Evolutionary conservation across 2,888 invertebrate species (phyloP), one percentile per base, ranked within the genome.

Genomic region (Microplitis manilae): DNA sequence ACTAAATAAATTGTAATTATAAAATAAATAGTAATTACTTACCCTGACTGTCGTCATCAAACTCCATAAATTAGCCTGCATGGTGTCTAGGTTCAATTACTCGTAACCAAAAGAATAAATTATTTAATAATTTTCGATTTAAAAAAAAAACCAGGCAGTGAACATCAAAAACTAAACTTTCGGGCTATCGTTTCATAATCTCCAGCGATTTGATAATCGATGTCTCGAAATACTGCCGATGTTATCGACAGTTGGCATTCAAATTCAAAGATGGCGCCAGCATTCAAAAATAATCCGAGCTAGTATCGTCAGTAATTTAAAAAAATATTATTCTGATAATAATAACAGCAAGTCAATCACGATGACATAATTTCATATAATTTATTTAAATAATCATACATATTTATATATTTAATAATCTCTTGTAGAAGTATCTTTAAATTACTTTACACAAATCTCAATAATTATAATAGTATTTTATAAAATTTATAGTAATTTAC

Each of bases 31-130:
- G 39, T 68, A n/a, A 39, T 73, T 60, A 84, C 88, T 89, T 87
- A 92, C 92, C 90, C 89, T 90, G 79, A 90, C 81, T 72, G 91
- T 87, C 73, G 90, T 86, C 81, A 91, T 86, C 69, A 90, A 84
- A 83, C 88, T 91, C 89, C 90, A 90, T 80, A 92, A 79, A 79
- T 90, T 90, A 61, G 90, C 90, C 86, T 92, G 92, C 92, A 92
- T 92, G 8, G 6, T 71, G 67, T 67, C 15, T 67, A 7, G 41
- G 41, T 50, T 50, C 1, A 50, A 50, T 13, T 13, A 50, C 13
- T 13, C 13, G 4, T 50, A 5, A 4, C 13, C 13, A 50, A 50
- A 50, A 4, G 50, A 50, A 50, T 50, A 1, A 50, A 50, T 50
- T 30, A 30, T 30, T 30, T 30, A 15, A n/a, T 59, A 62, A 38